Evolutionary conservation across 92 coral and sea anemone species (phyloP), one percentile per base, ranked within the genome.

Genomic region (Siderastrea radians): DNA sequence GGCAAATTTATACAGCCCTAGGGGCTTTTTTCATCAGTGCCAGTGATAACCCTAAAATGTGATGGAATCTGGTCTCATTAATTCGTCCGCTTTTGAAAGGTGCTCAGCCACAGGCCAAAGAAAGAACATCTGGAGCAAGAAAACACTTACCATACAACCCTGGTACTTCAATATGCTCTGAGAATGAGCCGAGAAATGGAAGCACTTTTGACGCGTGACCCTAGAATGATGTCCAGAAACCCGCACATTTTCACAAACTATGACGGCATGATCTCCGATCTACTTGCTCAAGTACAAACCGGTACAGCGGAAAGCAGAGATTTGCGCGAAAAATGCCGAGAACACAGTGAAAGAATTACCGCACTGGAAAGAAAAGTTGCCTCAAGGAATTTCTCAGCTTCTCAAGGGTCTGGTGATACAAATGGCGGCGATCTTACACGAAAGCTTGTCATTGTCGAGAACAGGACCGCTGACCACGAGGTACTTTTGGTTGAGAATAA

Each of bases 311-410:
- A 79, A 63, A 79, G n/a, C 14, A 79, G 84, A 60, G 60, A 79
- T 49, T 43, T 79, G 72, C 38, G 38, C 38, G 38, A 26, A 26
- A 26, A 26, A 26, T 26, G 38, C 38, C 38, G 38, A 26, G 38
- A 79, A 6, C 84, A 79, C 14, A 79, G 84, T 13, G 84, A 79
- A 26, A 63, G 84, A 66, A 79, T 79, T 26, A 63, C 73, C 17
- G 43, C 61, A 5, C 49, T 79, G 73, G 84, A 79, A 17, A 79
- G 74, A 49, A 79, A 79, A 17, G 61, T 64, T 60, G 84, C 84
- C 4, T 49, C 74, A 4, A 17, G 60, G 13, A 79, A 50, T 66
- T 6, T 66, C 58, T 5, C 48, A 13, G 74, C 57, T 51, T 2
- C 58, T 38, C 84, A 79, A 66, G 19, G 17, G 6, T 13, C 84